These are phyloP conservation scores for Blastobasis lacticolella DNA, from an alignment of 2,888 invertebrate genomes.

Conservation along the genomic window DNA sequence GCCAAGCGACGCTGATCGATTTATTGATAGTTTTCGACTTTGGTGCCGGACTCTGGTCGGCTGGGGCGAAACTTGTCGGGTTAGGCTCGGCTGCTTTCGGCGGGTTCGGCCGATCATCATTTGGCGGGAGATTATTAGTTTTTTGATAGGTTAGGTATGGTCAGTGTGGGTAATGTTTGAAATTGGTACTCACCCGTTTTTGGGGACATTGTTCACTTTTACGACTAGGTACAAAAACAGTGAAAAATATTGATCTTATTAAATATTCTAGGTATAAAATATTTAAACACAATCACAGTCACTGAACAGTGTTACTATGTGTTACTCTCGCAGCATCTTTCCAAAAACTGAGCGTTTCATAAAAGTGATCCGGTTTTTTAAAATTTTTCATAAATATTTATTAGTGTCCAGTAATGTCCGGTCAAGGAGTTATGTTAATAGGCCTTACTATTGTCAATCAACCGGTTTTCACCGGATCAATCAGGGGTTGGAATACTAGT, in stretches of 20 bases:
- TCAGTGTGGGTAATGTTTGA: too few species aligned
- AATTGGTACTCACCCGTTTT: too few species aligned
- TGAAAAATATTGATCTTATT: too few species aligned
- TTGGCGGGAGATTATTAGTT: too few species aligned
- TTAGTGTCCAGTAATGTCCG: slow-evolving; percentile 55
- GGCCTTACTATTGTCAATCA: slow-evolving; percentile 50
- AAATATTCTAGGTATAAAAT: too few species aligned
- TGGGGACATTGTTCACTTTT: too few species aligned
- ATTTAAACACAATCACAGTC: too few species aligned
- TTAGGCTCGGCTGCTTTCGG: too few species aligned
- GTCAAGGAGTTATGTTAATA: slow-evolving; percentile 73
- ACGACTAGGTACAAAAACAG: too few species aligned
- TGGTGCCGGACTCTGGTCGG: not conserved
- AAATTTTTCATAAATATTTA: slow-evolving; percentile 58
- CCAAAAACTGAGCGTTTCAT: slow-evolving; percentile 33
- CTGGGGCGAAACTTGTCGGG: not conserved
- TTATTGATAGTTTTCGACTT: slow-evolving; percentile 56
- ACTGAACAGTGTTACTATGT: not conserved
- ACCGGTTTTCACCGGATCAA: slow-evolving; percentile 34
- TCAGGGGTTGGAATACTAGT: too few species aligned
- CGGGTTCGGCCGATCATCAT: too few species aligned
- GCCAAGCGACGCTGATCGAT: slow-evolving; percentile 61
- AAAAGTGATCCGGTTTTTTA: slow-evolving; percentile 13
- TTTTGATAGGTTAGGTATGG: too few species aligned
- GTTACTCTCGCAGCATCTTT: slow-evolving; percentile 30